Percentiles rank a stretch among this genome's conserved stretches.
phyloP scores from a whole-genome alignment of 2,113 vertebrate genomes.

The Poeciliopsis turrubarensis region DNA sequence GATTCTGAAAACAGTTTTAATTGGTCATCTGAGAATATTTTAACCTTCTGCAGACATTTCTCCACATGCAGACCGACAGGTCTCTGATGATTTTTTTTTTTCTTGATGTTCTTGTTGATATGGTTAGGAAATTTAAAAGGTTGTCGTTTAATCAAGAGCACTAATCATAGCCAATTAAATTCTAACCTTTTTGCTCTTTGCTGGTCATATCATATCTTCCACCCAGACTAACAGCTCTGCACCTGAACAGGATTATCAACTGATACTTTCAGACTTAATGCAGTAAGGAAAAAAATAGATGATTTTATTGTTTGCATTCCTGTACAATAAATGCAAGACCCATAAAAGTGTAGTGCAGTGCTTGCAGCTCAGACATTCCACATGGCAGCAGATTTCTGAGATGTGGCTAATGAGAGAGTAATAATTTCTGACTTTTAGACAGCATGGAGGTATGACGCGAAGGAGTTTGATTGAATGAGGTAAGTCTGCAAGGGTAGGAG shows the following conservation, averaged over 20 bases:
- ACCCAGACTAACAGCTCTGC: not conserved
- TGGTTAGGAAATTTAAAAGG: constrained; percentile 14
- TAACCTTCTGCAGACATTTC: constrained; percentile 11
- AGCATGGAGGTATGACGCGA: constrained; percentile 31
- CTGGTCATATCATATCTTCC: constrained; percentile 13
- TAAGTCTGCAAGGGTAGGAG: constrained; percentile 53
- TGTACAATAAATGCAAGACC: not conserved
- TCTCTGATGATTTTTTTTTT: constrained; percentile 21
- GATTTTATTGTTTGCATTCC: not conserved
- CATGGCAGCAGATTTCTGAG: constrained; percentile 11
- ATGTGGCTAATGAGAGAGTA: constrained; percentile 35
- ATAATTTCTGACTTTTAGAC: constrained; percentile 51
- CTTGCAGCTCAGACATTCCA: constrained; percentile 22
- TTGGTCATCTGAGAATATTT: constrained; percentile 30
- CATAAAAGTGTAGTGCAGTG: constrained; percentile 1
- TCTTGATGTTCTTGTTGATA: constrained; percentile 17
- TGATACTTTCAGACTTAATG: not conserved
- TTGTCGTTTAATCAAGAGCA: constrained; percentile 9
- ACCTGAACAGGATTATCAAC: not conserved
- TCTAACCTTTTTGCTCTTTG: constrained; percentile 3
- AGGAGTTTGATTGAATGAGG: constrained; percentile 53
- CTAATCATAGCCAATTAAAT: constrained; percentile 1
- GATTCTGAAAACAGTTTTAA: constrained; percentile 29
- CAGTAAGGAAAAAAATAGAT: not conserved
- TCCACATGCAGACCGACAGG: constrained; percentile 29